Conservation (phyloP, 2,797 vertebrate genomes). For the Rhadinocentrus ornatus region DNA sequence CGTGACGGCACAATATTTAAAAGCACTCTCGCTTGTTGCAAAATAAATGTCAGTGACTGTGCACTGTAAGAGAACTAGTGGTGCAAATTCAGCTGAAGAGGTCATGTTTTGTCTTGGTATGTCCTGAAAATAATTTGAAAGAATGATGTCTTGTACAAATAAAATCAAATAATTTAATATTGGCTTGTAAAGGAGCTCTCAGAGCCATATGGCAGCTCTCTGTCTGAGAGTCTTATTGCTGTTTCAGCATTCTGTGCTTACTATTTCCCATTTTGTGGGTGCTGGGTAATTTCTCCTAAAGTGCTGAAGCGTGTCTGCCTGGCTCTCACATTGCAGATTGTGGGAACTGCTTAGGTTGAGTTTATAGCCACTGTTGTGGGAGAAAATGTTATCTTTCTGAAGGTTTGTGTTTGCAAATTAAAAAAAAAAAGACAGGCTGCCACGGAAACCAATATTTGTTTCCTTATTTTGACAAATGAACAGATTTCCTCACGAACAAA, state of each 20-base stretch:
- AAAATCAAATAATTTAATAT: slow-evolving; percentile 31
- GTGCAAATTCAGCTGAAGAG: background rate
- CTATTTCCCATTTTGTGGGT: slow-evolving; percentile 19
- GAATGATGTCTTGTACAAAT: background rate
- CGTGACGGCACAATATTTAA: slow-evolving; percentile 23
- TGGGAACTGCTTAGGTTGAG: background rate
- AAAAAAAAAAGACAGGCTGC: background rate
- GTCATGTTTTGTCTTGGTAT: background rate
- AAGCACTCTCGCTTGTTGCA: slow-evolving; percentile 12
- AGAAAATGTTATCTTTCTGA: background rate
- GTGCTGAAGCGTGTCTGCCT: slow-evolving; percentile 46
- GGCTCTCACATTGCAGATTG: background rate
- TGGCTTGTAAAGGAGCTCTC: slow-evolving; percentile 15
- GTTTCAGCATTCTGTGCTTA: slow-evolving; percentile 54
- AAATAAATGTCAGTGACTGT: slow-evolving; percentile 5
- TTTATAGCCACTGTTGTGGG: background rate
- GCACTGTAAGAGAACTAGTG: background rate
- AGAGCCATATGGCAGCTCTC: slow-evolving; percentile 20
- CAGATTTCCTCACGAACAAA: background rate
- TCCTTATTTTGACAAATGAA: background rate
- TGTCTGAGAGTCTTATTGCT: slow-evolving; percentile 49
- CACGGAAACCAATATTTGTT: background rate
- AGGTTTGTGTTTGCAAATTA: background rate
- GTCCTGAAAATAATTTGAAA: background rate
- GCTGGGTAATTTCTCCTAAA: slow-evolving; percentile 48